Percentiles rank a stretch among this genome's conserved stretches.
These are phyloP conservation scores for Lamproptera curius DNA, from an alignment of 2,888 invertebrate species.

Conservation along the genomic window DNA sequence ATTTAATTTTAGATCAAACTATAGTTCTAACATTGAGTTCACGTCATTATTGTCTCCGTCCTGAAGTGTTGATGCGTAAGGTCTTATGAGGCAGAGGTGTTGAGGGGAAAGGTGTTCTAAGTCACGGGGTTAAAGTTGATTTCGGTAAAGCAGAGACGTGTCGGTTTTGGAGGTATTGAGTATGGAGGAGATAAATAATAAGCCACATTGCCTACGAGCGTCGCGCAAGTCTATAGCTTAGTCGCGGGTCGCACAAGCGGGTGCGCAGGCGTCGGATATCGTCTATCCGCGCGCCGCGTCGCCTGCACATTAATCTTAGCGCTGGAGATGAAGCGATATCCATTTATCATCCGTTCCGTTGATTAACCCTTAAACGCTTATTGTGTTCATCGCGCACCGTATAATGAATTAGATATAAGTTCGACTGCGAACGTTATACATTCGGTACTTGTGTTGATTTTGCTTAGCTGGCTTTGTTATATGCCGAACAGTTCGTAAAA, in stretches of 20 bases:
- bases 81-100: constrained; percentile 32
- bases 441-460: no score
- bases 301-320: constrained; percentile 68
- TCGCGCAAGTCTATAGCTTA: constrained; percentile 57
- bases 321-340: constrained; percentile 72
- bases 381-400: constrained; percentile 61
- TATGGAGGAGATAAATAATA: constrained; percentile 71
- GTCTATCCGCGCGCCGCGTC: constrained; percentile 62
- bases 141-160: constrained; percentile 22
- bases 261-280: constrained; percentile 66
- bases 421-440: background rate
- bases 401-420: constrained; percentile 43
- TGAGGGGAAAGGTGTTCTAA: constrained; percentile 25
- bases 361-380: constrained; percentile 63
- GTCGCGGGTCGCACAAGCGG: constrained; percentile 60
- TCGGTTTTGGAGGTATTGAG: constrained; percentile 41
- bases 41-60: constrained; percentile 70
- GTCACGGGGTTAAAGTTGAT: constrained; percentile 23
- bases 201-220: constrained; percentile 66
- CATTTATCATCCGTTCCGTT: constrained; percentile 72
- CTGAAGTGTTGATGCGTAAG: constrained; percentile 39
- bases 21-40: constrained; percentile 74
- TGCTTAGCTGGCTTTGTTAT: no score
- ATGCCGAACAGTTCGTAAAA: no score
- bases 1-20: constrained; percentile 74